Base-by-base conservation (phyloP, 2,113 vertebrate genomes). In the Syngnathus floridae region DNA sequence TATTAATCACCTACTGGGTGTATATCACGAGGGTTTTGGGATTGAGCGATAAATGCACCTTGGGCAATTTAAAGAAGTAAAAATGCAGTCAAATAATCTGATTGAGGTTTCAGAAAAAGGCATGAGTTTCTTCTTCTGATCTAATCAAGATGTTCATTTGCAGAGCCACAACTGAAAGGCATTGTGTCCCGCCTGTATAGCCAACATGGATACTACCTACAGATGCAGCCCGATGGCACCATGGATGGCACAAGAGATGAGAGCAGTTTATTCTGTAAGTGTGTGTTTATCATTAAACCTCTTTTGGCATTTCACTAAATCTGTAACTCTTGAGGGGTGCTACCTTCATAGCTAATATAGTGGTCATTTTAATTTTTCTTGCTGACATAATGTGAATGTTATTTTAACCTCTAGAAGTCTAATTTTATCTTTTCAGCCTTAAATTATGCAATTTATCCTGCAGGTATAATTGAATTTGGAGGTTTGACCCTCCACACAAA, bases 141-240 rank as follows among this genome's bases (percentile, higher is more conserved):
- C 10, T 41, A 43, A 62, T n/a, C 1, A 17, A 51, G 46, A 56
- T 73, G 41, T 62, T 76, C 22, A 16, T 64, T 70, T 69, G 67
- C 85, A 94, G 94, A 95, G 72, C 93, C 93, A 61, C 93, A 93
- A 86, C 87, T 96, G 81, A 95, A 94, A 87, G 94, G 94, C 77
- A 94, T 96, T 8, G 91, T 95, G 69, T 94, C 92, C 45, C 91
- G 93, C 41, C 88, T 96, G 52, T 93, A 92, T 90, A 93, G 93
- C 83, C 88, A 92, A 70, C 92, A 94, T 38, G 94, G 94, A 57
- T 95, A 89, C 79, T 95, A 93, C 84, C 92, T 96, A 74, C 93
- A 94, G 86, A 92, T 93, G 67, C 91, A 91, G 76, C 92, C 92
- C 0, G 94, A 94, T 8, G 93, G 94, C 64, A 90, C 88, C 55